Evolutionary conservation across 2,888 invertebrate species (phyloP).

Genomic region (Pachycephus smyrnensis): DNA sequence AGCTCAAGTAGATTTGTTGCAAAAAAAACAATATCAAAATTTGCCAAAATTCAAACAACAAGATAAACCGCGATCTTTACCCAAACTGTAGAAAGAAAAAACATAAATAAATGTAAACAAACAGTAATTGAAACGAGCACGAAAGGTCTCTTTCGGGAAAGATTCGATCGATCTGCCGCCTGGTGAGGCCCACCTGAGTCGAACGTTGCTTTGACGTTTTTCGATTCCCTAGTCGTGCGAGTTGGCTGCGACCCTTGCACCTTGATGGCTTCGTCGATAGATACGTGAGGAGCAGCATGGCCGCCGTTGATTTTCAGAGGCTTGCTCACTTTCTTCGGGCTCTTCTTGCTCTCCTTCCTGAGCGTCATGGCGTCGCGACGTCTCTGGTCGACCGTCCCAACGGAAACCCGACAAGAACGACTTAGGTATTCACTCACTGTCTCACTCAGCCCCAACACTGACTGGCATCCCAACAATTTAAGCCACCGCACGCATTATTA

Average conservation of each 20-base stretch:
- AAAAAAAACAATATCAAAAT: neutral
- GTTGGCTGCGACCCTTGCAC: slow-evolving; percentile 21
- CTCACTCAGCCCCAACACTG: neutral
- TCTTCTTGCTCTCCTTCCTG: slow-evolving; percentile 45
- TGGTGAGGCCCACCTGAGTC: slow-evolving; percentile 40
- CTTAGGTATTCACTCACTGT: neutral
- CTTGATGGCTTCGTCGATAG: slow-evolving; percentile 27
- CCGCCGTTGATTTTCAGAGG: slow-evolving; percentile 15
- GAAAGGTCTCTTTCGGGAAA: neutral
- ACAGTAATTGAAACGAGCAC: neutral
- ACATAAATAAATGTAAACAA: neutral
- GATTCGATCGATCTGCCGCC: neutral
- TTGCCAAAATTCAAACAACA: neutral
- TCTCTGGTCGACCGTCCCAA: too few species aligned
- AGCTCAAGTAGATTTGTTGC: too few species aligned
- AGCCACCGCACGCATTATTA: neutral
- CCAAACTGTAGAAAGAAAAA: neutral
- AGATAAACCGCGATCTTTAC: neutral
- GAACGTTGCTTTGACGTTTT: slow-evolving; percentile 22
- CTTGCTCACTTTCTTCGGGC: slow-evolving; percentile 40
- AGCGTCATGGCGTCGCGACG: slow-evolving; percentile 41
- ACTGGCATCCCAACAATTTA: neutral
- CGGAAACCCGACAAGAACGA: neutral
- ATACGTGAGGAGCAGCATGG: neutral
- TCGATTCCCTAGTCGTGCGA: slow-evolving; percentile 26